A percentile compares a stretch with the other conserved stretches of the same genome.
phyloP scores from a whole-genome alignment of 2,888 invertebrate species.

The Gymnocheta viridis region DNA sequence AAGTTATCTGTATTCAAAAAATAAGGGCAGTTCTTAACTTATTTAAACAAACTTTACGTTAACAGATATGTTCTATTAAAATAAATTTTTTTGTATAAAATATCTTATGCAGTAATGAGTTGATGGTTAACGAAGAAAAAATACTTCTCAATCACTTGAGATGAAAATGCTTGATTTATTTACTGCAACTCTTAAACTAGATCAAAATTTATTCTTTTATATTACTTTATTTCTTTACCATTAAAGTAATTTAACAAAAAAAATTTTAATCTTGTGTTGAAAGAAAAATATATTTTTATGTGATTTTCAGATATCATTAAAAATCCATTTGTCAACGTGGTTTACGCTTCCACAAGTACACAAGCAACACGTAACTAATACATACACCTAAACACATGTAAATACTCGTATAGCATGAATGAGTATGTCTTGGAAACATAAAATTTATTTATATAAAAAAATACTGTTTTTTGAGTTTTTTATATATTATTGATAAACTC shows the following conservation, averaged over 20 bases:
- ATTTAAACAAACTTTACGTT: no score
- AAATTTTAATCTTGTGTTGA: slow-evolving; percentile 24
- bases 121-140: no score
- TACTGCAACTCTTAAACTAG: slow-evolving; percentile 3
- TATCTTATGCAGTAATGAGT: no score
- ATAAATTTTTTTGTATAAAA: no score
- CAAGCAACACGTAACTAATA: slow-evolving; percentile 5
- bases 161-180: not conserved
- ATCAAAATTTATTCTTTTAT: not conserved
- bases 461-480: not conserved
- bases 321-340: slow-evolving; percentile 66
- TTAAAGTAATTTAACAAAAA: not conserved
- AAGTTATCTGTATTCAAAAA: no score
- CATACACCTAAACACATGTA: no score
- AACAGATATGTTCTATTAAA: no score
- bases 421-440: not conserved
- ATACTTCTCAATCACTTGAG: no score
- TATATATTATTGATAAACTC: not conserved
- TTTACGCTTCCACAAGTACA: slow-evolving; percentile 1
- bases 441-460: slow-evolving; percentile 5
- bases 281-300: slow-evolving; percentile 34
- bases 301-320: slow-evolving; percentile 58
- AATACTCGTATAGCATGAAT: not conserved
- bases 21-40: no score
- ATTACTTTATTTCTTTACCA: not conserved